Conservation (phyloP, 2,113 vertebrate species). For the Atractosteus spatula region DNA sequence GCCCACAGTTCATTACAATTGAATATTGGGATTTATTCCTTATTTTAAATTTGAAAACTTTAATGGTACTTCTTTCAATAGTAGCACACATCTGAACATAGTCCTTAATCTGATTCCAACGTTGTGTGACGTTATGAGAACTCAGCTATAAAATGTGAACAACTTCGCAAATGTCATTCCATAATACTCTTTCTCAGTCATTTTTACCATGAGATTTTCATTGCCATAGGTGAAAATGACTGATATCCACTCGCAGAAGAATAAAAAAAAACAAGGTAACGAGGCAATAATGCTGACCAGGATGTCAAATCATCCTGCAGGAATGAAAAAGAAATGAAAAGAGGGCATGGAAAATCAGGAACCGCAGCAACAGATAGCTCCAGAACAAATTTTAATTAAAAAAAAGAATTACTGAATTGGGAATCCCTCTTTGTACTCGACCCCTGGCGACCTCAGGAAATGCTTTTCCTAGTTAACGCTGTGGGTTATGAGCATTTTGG, state of each 20-base stretch:
- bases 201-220: neutral
- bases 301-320: constrained; percentile 22
- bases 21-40: too few species aligned
- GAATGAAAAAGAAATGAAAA: constrained; percentile 14
- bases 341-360: constrained; percentile 30
- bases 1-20: too few species aligned
- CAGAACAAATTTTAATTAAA: constrained; percentile 57
- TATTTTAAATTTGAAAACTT: neutral
- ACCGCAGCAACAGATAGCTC: constrained; percentile 27
- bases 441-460: constrained; percentile 68
- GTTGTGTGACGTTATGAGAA: neutral
- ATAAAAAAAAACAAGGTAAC: constrained; percentile 5
- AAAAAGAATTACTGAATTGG: constrained; percentile 66
- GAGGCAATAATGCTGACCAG: constrained; percentile 19
- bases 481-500: constrained; percentile 57
- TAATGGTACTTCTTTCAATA: neutral
- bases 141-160: constrained; percentile 37
- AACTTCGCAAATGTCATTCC: neutral
- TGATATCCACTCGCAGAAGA: neutral
- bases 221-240: constrained; percentile 40
- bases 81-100: neutral
- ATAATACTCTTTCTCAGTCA: neutral
- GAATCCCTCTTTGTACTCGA: constrained; percentile 65
- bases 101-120: neutral
- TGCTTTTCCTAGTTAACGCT: constrained; percentile 65